Percentiles rank a stretch among this genome's conserved stretches.
Evolutionary conservation across 2,113 vertebrate genomes (phyloP).

Genomic region (Anseranas semipalmata): DNA sequence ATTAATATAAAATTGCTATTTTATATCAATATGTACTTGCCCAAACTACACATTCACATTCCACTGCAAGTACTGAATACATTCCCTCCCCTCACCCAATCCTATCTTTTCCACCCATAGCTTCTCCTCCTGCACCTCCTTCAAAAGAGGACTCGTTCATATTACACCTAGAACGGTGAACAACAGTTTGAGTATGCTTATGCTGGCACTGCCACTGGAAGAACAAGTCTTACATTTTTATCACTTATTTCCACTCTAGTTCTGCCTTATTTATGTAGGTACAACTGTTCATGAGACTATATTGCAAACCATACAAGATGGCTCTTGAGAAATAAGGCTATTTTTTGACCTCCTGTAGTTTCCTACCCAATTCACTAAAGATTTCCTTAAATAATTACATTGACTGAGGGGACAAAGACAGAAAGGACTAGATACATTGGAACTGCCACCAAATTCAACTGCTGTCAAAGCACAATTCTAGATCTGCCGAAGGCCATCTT

Average conservation of each 20-base stretch:
- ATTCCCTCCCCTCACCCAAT: background rate
- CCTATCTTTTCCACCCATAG: background rate
- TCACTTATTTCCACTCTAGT: background rate
- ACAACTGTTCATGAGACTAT: accelerated
- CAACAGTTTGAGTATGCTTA: background rate
- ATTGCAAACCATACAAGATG: background rate
- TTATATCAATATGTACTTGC: conserved; percentile 3
- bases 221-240: background rate
- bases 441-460: background rate
- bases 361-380: background rate
- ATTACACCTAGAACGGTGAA: background rate
- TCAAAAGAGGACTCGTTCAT: background rate
- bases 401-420: background rate
- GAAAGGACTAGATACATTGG: background rate
- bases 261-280: background rate
- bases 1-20: background rate
- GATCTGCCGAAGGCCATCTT: background rate
- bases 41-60: conserved; percentile 24
- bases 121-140: background rate
- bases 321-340: background rate
- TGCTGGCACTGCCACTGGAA: too few relatives aligned
- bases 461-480: background rate
- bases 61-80: background rate
- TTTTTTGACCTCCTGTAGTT: background rate
- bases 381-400: background rate